Percentiles rank a stretch among this genome's conserved stretches.
phyloP scores from a whole-genome alignment of 2,113 vertebrate genomes.

The Gnathonemus longibarbis region DNA sequence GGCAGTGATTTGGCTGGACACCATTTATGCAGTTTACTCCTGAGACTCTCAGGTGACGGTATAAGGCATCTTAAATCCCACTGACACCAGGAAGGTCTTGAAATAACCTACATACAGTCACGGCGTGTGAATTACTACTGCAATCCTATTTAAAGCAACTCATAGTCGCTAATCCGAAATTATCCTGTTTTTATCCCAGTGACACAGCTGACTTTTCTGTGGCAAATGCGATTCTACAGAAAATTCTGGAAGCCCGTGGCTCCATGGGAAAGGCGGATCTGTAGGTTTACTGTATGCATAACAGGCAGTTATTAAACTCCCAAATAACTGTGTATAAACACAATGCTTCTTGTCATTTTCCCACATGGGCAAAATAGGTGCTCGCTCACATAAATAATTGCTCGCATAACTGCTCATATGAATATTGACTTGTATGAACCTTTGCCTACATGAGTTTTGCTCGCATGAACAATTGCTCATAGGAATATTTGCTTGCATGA shows the following conservation, averaged over 20 bases:
- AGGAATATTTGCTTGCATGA: background rate
- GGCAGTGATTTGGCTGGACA: background rate
- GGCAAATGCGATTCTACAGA: background rate
- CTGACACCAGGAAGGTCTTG: background rate
- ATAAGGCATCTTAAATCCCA: background rate
- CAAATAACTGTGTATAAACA: conserved; percentile 14
- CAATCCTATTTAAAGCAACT: background rate
- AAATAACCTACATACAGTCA: background rate
- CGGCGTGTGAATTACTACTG: background rate
- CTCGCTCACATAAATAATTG: background rate
- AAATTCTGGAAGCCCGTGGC: background rate
- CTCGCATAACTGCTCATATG: background rate
- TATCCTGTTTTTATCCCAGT: background rate
- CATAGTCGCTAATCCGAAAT: background rate
- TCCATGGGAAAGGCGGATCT: background rate
- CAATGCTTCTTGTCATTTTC: conserved; percentile 17
- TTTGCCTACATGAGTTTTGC: background rate
- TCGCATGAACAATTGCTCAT: background rate
- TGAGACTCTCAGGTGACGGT: background rate
- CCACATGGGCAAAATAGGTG: background rate
- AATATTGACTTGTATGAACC: background rate
- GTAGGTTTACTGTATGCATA: background rate
- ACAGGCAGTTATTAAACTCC: background rate
- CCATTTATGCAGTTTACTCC: background rate
- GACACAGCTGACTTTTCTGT: background rate